Evolutionary conservation across 2,797 vertebrate species (phyloP).

Genomic region (Babyrousa celebensis): DNA sequence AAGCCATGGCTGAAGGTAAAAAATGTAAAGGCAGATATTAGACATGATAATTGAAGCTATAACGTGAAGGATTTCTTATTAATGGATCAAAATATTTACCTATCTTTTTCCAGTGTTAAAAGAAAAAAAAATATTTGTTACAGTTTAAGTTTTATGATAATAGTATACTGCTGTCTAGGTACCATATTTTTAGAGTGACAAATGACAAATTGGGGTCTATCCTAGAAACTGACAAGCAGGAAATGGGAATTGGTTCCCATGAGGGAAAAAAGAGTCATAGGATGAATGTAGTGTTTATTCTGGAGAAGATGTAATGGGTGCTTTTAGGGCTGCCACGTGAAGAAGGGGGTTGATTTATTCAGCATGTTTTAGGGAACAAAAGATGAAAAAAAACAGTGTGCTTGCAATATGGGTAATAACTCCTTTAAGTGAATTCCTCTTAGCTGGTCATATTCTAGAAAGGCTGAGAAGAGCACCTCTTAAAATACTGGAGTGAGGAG

Average conservation of each 20-base stretch:
- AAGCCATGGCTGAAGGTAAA: background rate
- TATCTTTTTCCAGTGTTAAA: background rate
- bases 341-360: background rate
- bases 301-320: background rate
- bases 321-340: background rate
- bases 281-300: background rate
- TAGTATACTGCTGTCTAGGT: background rate
- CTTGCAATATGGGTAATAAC: background rate
- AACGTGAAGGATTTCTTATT: constrained; percentile 34
- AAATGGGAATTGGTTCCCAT: background rate
- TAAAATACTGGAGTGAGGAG: background rate
- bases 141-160: constrained; percentile 42
- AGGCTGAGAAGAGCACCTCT: background rate
- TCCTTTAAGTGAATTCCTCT: background rate
- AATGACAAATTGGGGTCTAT: background rate
- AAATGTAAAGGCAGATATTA: constrained; percentile 38
- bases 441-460: background rate
- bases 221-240: background rate
- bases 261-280: background rate
- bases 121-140: background rate
- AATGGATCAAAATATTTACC: constrained; percentile 12
- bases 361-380: background rate
- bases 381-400: background rate
- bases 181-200: background rate
- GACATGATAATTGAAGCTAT: background rate